Evolutionary conservation across 2,113 vertebrate species (phyloP).

Genomic region (Hystrix cristata): DNA sequence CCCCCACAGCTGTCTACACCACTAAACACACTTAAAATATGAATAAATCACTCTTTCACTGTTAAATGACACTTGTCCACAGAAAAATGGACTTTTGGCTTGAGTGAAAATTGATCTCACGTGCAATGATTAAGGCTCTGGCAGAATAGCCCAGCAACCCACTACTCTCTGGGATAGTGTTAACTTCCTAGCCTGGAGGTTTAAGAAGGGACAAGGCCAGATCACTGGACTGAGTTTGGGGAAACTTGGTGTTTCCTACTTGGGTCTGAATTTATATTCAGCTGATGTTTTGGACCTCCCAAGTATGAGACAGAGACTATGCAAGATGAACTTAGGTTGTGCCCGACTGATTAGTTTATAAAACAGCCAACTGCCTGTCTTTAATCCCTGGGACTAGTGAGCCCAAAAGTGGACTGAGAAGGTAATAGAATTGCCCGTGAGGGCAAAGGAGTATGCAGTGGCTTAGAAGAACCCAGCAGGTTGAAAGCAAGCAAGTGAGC

Average conservation of each 20-base stretch:
- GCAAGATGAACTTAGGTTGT: neutral
- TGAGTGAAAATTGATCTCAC: neutral
- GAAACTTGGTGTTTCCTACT: neutral
- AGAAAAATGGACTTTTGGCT: neutral
- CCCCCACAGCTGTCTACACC: neutral
- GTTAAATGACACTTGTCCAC: neutral
- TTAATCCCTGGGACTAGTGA: neutral
- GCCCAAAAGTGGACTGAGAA: neutral
- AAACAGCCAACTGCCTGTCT: neutral
- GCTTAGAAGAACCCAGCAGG: neutral
- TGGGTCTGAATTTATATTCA: neutral
- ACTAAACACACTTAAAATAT: neutral
- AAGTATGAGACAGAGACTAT: neutral
- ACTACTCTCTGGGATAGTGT: neutral
- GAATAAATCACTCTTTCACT: neutral
- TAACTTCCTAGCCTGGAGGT: neutral
- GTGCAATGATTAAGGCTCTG: neutral
- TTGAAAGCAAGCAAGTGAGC: neutral
- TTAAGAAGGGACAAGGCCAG: neutral
- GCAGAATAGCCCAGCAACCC: too few species aligned
- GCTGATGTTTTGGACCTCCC: neutral
- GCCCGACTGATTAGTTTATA: conserved; percentile 6
- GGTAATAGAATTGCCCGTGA: neutral
- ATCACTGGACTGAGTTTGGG: neutral
- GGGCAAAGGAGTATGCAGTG: neutral